These are phyloP conservation scores for Eubucco bourcierii DNA, from an alignment of 2,113 vertebrate species.

Conservation along the genomic window DNA sequence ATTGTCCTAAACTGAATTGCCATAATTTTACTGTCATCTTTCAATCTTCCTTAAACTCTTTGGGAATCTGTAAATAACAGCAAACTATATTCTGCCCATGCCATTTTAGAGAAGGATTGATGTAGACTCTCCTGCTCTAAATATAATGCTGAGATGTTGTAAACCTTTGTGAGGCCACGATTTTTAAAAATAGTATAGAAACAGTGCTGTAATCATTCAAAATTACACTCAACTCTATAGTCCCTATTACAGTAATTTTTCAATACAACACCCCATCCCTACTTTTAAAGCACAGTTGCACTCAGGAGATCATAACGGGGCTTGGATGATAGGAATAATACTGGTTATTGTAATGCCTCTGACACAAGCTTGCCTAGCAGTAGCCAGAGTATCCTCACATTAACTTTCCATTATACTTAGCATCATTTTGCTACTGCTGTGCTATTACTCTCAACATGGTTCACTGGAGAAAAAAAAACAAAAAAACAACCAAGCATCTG, in stretches of 20 bases:
- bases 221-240: not conserved
- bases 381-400: slow-evolving; percentile 20
- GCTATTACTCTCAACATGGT: not conserved
- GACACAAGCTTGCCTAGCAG: slow-evolving; percentile 1
- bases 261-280: slow-evolving; percentile 2
- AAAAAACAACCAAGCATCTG: not conserved
- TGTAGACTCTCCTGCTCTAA: not conserved
- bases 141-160: not conserved
- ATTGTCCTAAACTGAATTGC: not conserved
- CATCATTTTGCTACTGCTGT: not conserved
- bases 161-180: not conserved
- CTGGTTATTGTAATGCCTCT: slow-evolving; percentile 38
- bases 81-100: not conserved
- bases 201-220: slow-evolving; percentile 27
- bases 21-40: slow-evolving; percentile 18
- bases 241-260: slow-evolving; percentile 59
- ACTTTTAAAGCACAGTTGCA: slow-evolving; percentile 30
- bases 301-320: slow-evolving; percentile 44
- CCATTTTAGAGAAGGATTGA: slow-evolving; percentile 26
- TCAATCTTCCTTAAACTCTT: slow-evolving; percentile 37
- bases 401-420: slow-evolving; percentile 44
- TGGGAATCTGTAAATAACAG: slow-evolving; percentile 15
- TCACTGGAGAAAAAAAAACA: slow-evolving; percentile 31
- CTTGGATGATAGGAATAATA: slow-evolving; percentile 56
- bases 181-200: slow-evolving; percentile 21